Evolutionary conservation across 2,888 invertebrate species (phyloP).

Genomic region (Luperina nickerlii): DNA sequence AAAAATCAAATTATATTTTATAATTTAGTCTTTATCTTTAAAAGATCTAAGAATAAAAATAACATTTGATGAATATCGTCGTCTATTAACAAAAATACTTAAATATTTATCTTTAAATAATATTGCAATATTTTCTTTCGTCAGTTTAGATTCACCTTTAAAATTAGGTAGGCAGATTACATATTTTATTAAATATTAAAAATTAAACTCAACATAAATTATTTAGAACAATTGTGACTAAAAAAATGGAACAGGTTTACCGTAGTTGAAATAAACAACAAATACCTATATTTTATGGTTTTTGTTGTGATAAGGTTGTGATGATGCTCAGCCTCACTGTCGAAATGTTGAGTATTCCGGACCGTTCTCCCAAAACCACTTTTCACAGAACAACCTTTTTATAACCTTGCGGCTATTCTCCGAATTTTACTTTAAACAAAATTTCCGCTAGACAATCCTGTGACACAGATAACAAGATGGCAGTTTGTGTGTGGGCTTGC

Average conservation of each 20-base stretch:
- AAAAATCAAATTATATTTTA: background rate
- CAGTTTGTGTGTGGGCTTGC: background rate
- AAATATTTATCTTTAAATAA: background rate
- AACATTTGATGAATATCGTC: background rate
- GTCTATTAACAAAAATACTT: background rate
- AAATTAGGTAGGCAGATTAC: background rate
- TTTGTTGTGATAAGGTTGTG: background rate
- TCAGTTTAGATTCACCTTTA: background rate
- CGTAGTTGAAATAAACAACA: background rate
- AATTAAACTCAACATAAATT: background rate
- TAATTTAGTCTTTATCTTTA: background rate
- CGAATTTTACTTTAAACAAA: conserved; percentile 39
- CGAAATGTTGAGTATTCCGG: conserved; percentile 35
- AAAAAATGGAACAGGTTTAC: background rate
- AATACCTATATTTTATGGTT: background rate
- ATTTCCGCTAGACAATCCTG: conserved; percentile 39
- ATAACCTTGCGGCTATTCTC: conserved; percentile 40
- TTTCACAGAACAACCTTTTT: conserved; percentile 26
- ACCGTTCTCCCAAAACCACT: conserved; percentile 27
- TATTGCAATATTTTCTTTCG: background rate
- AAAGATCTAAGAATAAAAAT: background rate
- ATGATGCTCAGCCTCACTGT: background rate
- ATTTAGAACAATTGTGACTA: background rate
- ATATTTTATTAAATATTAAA: background rate
- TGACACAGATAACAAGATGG: conserved; percentile 11